These are phyloP conservation scores for Oxyruncus cristatus DNA, from an alignment of 2,113 vertebrate species.

Conservation along the genomic window DNA sequence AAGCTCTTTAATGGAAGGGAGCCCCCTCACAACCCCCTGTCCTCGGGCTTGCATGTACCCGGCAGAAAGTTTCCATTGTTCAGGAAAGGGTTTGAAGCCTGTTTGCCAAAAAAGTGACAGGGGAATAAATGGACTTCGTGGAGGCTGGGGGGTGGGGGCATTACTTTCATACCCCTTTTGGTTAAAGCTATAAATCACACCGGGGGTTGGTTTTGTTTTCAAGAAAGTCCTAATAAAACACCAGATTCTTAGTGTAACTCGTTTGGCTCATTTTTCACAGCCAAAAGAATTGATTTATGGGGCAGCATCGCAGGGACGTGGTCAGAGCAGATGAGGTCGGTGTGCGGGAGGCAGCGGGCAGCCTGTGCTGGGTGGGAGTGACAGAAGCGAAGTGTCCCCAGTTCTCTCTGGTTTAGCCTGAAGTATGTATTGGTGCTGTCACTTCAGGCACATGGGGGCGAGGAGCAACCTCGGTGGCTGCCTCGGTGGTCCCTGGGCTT, in stretches of 20 bases:
- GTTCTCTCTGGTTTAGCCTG: not conserved
- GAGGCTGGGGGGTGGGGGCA: conserved; percentile 34
- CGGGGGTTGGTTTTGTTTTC: conserved; percentile 57
- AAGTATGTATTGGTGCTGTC: not conserved
- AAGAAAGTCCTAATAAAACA: conserved; percentile 62
- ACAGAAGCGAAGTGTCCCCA: not conserved
- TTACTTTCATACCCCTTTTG: conserved; percentile 59
- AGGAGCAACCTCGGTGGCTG: not conserved
- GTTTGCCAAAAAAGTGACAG: conserved; percentile 66
- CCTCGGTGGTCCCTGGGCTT: not conserved
- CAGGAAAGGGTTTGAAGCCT: conserved; percentile 29
- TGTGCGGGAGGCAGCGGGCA: not conserved
- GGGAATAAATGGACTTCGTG: conserved; percentile 55
- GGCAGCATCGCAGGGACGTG: not conserved
- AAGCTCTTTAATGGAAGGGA: conserved; percentile 43
- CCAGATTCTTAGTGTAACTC: conserved; percentile 64
- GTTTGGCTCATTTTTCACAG: conserved; percentile 65
- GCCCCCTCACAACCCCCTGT: not conserved
- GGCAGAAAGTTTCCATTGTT: conserved; percentile 68
- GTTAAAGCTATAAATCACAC: conserved; percentile 66
- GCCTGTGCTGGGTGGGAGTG: not conserved
- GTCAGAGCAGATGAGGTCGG: conserved; percentile 7
- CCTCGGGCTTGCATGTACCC: conserved; percentile 24
- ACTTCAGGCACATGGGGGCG: not conserved
- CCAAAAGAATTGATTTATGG: conserved; percentile 62